Conservation (phyloP, 1,140 invertebrate species). For the Lepeophtheirus salmonis region DNA sequence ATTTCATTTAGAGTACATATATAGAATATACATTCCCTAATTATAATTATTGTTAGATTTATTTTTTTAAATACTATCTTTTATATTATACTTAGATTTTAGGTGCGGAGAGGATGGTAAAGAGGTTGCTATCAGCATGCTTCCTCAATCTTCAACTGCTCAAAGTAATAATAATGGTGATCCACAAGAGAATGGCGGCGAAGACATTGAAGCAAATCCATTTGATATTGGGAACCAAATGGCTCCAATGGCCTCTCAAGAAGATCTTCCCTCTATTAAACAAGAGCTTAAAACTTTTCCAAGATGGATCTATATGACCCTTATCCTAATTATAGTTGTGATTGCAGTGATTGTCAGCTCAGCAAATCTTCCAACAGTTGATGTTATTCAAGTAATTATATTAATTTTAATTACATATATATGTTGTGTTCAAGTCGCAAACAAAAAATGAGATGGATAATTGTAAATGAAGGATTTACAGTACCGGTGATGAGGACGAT, state of each 20-base stretch:
- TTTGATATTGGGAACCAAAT: neutral
- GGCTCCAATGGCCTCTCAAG: neutral
- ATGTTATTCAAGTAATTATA: slow-evolving; percentile 6
- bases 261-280: neutral
- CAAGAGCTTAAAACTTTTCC: slow-evolving; percentile 6
- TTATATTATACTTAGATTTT: too few species aligned
- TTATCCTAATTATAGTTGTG: slow-evolving; percentile 11
- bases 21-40: too few species aligned
- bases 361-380: slow-evolving; percentile 4
- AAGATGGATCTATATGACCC: slow-evolving; percentile 1
- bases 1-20: too few species aligned
- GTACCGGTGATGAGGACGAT: too few species aligned
- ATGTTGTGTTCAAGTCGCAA: too few species aligned
- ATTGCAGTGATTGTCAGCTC: slow-evolving; percentile 11
- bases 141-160: too few species aligned
- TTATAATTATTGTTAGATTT: too few species aligned
- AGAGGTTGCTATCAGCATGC: neutral
- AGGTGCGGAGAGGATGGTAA: neutral
- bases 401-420: too few species aligned
- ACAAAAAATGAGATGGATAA: too few species aligned
- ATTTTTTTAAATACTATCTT: too few species aligned
- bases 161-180: too few species aligned
- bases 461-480: too few species aligned
- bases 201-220: neutral
- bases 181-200: neutral